Base-by-base conservation (phyloP, 2,113 vertebrate species). In the Poicephalus meyeri region DNA sequence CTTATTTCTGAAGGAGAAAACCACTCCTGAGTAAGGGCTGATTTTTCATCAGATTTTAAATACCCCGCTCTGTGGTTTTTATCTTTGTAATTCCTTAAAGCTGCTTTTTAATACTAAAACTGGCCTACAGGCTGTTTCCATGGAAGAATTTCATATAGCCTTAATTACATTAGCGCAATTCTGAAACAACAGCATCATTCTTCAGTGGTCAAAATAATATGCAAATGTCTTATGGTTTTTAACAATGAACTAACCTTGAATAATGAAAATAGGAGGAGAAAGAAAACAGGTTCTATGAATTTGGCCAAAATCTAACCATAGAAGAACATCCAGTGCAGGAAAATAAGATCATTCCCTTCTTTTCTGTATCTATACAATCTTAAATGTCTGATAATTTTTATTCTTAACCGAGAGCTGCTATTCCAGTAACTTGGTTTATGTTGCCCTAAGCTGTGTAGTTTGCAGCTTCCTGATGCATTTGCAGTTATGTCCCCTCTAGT, bases 11-110 rank as follows among this genome's bases (percentile, higher is more conserved):
- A 88, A 79, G 83, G 41, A 91, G 86, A 79, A 80, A 25, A 69
- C 7, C 29, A 16, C 61, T 85, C 64, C 65, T 84, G 47, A 71
- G 19, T 42, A 97, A 97, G 95, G 95, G 95, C 96, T 97, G 96
- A 76, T 31, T 96, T 90, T 71, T 81, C 15, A 50, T 47, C 44
- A 29, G 46, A 80, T 93, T 94, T 94, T 93, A 69, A 85, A 72
- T 79, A 92, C 52, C 52, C 73, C 35, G 7, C 13, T 82, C 53
- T 11, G 1, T 35, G 8, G 14, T 81, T 95, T 94, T 90, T 91
- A 96, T 65, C 72, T 56, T 81, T 63, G 65, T 65, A 49, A 86
- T 56, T 88, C 37, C 44, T 78, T 44, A 61, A 90, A 95, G 69
- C 56, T 52, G 46, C 61, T 69, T 88, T 78, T 81, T 87, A 66